Conservation (phyloP, 2,113 vertebrate species). For the Scomber scombrus region DNA sequence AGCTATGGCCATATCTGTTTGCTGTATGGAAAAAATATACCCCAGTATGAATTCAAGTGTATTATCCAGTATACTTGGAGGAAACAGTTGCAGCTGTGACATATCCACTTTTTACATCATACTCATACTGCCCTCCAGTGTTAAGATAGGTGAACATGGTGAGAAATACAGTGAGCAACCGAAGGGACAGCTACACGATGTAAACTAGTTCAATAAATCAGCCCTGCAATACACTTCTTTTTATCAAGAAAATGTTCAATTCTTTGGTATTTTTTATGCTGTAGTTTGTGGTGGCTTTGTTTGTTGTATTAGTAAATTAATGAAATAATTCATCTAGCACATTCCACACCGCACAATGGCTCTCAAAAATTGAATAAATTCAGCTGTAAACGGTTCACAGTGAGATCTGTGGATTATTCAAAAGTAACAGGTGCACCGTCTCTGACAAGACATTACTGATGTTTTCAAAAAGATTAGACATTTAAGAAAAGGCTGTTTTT, state of each 20-base stretch:
- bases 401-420: too few species aligned
- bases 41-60: neutral
- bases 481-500: too few species aligned
- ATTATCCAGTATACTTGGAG: neutral
- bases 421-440: too few species aligned
- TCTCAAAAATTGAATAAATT: neutral
- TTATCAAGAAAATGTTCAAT: neutral
- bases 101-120: neutral
- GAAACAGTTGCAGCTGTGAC: neutral
- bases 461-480: too few species aligned
- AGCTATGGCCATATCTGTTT: neutral
- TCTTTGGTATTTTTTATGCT: neutral
- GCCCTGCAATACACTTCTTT: neutral
- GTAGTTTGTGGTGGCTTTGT: neutral
- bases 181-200: neutral
- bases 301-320: neutral
- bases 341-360: neutral
- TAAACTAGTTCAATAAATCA: neutral
- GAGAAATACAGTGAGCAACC: neutral
- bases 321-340: neutral
- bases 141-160: neutral
- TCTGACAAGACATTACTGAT: too few species aligned
- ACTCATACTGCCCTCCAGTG: constrained; percentile 80
- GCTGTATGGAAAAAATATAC: neutral
- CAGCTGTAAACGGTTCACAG: too few species aligned